phyloP scores from a whole-genome alignment of 2,797 vertebrate species.

The Sarcophilus harrisii region DNA sequence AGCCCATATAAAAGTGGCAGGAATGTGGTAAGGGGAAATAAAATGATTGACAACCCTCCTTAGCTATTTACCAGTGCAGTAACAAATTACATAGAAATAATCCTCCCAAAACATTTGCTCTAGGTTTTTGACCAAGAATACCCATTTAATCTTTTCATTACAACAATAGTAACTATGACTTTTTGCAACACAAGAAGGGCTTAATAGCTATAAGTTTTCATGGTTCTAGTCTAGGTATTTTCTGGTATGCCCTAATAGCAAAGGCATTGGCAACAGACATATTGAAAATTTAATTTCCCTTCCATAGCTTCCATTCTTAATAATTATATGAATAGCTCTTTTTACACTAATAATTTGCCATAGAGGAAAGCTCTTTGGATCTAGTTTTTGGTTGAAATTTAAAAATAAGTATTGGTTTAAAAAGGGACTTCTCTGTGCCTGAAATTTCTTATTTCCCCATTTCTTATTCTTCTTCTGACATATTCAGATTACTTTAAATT shows the following conservation, averaged over 20 bases:
- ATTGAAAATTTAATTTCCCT: slow-evolving; percentile 72
- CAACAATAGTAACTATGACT: not conserved
- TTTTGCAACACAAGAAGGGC: not conserved
- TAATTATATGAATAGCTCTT: slow-evolving; percentile 48
- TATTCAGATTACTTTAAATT: slow-evolving; percentile 43
- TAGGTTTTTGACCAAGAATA: not conserved
- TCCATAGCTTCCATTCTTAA: slow-evolving; percentile 60
- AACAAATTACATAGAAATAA: not conserved
- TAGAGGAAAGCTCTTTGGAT: slow-evolving; percentile 52
- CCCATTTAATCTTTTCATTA: not conserved
- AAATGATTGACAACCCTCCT: not conserved
- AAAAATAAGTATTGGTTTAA: slow-evolving; percentile 58
- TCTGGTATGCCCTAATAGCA: slow-evolving; percentile 47
- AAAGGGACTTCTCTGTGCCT: slow-evolving; percentile 40
- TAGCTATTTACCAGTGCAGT: not conserved
- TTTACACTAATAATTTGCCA: slow-evolving; percentile 53
- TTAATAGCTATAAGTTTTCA: not conserved
- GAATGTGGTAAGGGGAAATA: not conserved
- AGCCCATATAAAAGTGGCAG: not conserved
- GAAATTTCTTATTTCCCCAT: not conserved
- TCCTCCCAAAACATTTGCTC: not conserved
- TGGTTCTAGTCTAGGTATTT: slow-evolving; percentile 38
- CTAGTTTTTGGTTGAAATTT: slow-evolving; percentile 51
- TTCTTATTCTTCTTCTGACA: slow-evolving; percentile 43
- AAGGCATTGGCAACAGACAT: slow-evolving; percentile 55